phyloP scores from a whole-genome alignment of 2,113 vertebrate species.

The Oophaga pumilio region DNA sequence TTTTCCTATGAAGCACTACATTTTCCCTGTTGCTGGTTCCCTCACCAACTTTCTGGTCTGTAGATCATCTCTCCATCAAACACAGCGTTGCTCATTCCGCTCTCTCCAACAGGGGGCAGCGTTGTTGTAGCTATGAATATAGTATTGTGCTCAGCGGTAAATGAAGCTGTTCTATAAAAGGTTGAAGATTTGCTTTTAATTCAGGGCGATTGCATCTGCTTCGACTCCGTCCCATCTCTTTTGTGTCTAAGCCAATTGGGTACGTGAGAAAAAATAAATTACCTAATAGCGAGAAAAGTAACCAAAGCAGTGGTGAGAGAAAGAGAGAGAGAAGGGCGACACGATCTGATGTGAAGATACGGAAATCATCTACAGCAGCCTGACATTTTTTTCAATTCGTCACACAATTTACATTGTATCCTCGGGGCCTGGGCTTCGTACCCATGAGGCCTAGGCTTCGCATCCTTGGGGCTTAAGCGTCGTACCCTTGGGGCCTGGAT shows the following conservation, averaged over 20 bases:
- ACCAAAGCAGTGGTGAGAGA: background rate
- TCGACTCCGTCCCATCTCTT: background rate
- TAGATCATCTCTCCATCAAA: background rate
- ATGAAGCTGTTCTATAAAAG: background rate
- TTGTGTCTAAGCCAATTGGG: conserved; percentile 17
- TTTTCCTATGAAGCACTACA: background rate
- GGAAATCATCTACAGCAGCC: too few species aligned
- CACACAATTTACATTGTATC: too few species aligned
- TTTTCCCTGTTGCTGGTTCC: background rate
- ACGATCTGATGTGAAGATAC: too few species aligned
- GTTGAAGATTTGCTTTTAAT: conserved; percentile 5
- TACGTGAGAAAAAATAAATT: conserved; percentile 23
- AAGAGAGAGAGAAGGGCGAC: too few species aligned
- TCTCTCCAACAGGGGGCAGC: conserved; percentile 33
- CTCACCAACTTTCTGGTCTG: background rate
- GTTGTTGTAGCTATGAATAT: background rate
- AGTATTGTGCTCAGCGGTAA: background rate
- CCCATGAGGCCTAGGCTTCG: too few species aligned
- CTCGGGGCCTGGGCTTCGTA: too few species aligned
- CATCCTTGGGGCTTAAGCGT: too few species aligned
- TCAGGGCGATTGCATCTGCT: conserved; percentile 37
- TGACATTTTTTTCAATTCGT: too few species aligned
- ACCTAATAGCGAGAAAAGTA: background rate
- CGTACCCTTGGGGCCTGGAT: too few species aligned
- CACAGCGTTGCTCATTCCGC: background rate